phyloP scores from a whole-genome alignment of 2,797 vertebrate species.

The Scyliorhinus canicula region DNA sequence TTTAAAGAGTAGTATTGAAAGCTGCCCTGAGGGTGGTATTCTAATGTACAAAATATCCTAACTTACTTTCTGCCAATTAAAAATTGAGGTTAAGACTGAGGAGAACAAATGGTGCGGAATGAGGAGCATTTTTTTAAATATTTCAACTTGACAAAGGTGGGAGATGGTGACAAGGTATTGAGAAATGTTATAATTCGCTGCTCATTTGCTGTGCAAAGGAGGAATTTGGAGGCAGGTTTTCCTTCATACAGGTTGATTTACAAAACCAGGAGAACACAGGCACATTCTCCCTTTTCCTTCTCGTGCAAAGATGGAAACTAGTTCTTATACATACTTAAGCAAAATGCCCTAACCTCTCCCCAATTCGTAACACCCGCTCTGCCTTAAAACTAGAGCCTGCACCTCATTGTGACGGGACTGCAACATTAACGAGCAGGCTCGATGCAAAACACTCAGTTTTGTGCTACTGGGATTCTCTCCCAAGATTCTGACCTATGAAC shows the following conservation, averaged over 20 bases:
- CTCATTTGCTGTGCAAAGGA: no score
- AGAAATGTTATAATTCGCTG: background rate
- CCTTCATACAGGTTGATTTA: no score
- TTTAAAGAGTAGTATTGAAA: background rate
- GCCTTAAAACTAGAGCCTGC: no score
- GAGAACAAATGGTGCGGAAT: background rate
- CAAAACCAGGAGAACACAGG: no score
- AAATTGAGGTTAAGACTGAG: background rate
- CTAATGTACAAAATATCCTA: background rate
- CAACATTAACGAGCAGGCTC: no score
- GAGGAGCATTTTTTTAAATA: background rate
- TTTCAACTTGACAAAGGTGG: background rate
- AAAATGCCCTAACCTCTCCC: no score
- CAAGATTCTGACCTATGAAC: background rate
- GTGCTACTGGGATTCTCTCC: background rate
- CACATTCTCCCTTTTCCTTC: no score
- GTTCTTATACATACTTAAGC: no score
- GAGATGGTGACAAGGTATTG: background rate
- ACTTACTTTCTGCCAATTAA: background rate
- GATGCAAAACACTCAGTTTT: background rate
- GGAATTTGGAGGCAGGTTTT: no score
- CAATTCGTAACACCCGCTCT: no score
- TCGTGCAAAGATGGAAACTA: no score
- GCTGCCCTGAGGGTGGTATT: background rate
- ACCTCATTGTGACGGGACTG: no score